Base-by-base conservation (phyloP, 1,140 invertebrate genomes). In the Matsumurasca onukii region DNA sequence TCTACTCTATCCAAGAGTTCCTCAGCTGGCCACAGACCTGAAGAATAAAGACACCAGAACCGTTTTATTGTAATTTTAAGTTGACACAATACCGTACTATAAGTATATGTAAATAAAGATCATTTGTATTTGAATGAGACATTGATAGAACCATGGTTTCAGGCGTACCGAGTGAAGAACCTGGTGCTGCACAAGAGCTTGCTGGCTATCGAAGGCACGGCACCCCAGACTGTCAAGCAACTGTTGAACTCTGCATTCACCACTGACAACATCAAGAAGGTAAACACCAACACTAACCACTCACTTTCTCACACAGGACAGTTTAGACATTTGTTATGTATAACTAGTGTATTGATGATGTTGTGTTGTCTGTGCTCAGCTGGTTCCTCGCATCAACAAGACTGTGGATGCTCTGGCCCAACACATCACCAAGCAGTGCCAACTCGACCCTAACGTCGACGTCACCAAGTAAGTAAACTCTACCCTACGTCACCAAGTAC, bases 201-300 rank as follows among this genome's bases (percentile, higher is more conserved):
- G n/a, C 20, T 64, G 5, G 49, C 61, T 17, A 64, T 65, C 30
- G 61, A 66, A 45, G 68, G 68, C 5, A n/a, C 29, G 0, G 49
- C 45, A 20, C 25, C 34, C 30, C 45, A 55, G 34, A 63, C 31
- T 24, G 17, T 69, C 9, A 64, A 65, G 22, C 48, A 65, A 15
- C 2, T 69, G 0, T 22, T 55, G 1, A 65, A 39, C 57, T n/a
- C 49, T 25, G 45, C 63, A 15, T 30, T 69, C 1, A 39, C 61
- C 25, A 24, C 24, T 25, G 68, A 55, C 1, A 69, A 69, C 24
- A 65, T 69, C 1, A 64, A 69, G 22, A 69, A 69, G 63, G 68
- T 69, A 65, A 65, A 57, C 15, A 67, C 29, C 48, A 55, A n/a
- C n/a, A n/a, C n/a, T n/a, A n/a, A n/a, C n/a, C n/a, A n/a, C n/a